Evolutionary conservation across 2,113 vertebrate genomes (phyloP).

Genomic region (Girardinichthys multiradiatus): DNA sequence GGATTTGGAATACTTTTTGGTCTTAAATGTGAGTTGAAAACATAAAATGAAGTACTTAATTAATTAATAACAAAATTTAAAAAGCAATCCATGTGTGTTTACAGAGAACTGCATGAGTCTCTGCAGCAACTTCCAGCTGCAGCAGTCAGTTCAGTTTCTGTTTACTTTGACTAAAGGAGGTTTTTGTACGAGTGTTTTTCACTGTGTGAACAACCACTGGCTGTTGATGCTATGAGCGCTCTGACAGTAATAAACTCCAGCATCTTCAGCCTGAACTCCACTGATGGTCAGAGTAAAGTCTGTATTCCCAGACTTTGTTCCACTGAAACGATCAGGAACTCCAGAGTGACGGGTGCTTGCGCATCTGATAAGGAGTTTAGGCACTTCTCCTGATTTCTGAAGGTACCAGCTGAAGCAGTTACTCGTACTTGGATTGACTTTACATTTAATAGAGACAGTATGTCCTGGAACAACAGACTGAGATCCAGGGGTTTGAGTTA

Average conservation of each 20-base stretch:
- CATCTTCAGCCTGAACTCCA: constrained; percentile 12
- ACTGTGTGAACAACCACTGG: not conserved
- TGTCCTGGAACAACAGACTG: constrained; percentile 15
- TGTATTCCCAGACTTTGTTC: constrained; percentile 16
- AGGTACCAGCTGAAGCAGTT: constrained; percentile 6
- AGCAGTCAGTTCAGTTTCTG: not conserved
- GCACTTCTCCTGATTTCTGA: constrained; percentile 16
- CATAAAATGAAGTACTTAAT: too few species aligned
- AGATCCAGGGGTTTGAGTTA: constrained; percentile 28
- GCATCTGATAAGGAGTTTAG: constrained; percentile 5
- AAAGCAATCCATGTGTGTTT: too few species aligned
- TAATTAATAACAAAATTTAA: too few species aligned
- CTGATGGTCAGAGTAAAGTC: constrained; percentile 26
- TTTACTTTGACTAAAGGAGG: not conserved
- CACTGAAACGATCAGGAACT: not conserved
- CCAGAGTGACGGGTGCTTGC: not conserved
- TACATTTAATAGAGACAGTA: constrained; percentile 17
- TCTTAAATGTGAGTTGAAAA: too few species aligned
- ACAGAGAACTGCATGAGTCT: too few species aligned
- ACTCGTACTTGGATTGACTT: not conserved
- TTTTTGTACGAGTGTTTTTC: constrained; percentile 12
- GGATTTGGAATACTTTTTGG: too few species aligned
- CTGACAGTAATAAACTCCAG: constrained; percentile 4
- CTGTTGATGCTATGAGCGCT: not conserved
- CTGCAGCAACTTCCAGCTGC: too few species aligned